Percentiles rank a stretch among this genome's conserved stretches.
Conservation (phyloP, 53 echinoderm and acorn worm species). For the Echinarachnius parma region DNA sequence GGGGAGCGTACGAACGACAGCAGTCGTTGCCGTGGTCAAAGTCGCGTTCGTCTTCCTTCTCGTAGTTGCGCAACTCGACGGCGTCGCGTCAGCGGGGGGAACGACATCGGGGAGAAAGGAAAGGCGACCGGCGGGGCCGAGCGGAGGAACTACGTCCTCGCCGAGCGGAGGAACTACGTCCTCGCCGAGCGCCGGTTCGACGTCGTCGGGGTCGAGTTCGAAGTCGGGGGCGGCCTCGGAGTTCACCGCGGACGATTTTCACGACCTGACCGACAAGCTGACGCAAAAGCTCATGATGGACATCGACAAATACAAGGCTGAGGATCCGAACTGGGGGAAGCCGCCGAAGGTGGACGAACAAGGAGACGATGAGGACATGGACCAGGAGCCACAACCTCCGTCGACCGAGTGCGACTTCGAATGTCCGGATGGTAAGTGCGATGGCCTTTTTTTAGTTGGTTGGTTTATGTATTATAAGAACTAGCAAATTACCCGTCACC, state of each 20-base stretch:
- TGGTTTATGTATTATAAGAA: no score
- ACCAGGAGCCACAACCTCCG: neutral
- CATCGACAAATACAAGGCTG: conserved; percentile 8
- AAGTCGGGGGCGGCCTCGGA: no score
- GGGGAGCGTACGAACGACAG: no score
- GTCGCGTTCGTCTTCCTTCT: neutral
- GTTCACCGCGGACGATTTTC: conserved; percentile 21
- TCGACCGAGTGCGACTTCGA: conserved; percentile 18
- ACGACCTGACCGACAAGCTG: conserved; percentile 30
- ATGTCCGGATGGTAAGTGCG: conserved; percentile 16
- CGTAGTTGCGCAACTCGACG: neutral
- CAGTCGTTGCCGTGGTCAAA: no score
- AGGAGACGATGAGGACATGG: neutral
- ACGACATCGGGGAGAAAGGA: no score
- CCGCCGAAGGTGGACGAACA: neutral
- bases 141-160: neutral
- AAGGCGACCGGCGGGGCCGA: neutral
- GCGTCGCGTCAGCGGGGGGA: neutral
- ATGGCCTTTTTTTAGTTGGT: no score
- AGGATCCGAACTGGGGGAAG: conserved; percentile 28
- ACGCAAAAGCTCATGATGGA: conserved; percentile 30
- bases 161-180: neutral
- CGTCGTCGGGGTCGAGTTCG: no score
- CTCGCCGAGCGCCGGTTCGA: neutral
- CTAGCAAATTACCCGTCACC: no score